Evolutionary conservation across 2,113 vertebrate genomes (phyloP).

Genomic region (Pteruthius melanotis): DNA sequence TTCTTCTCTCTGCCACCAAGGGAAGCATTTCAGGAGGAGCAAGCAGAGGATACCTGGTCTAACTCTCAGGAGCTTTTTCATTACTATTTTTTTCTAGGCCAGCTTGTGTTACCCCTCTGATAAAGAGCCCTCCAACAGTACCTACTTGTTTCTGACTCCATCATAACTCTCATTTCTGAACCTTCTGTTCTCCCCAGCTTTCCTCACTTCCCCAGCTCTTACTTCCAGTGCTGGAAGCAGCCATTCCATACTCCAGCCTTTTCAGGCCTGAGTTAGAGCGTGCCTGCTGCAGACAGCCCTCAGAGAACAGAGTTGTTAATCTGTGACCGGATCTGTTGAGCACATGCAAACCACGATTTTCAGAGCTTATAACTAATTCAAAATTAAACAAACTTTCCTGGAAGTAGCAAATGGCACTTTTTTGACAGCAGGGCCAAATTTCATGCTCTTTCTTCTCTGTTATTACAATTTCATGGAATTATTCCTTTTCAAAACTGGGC

Average conservation of each 20-base stretch:
- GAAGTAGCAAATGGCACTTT: constrained; percentile 11
- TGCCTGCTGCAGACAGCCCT: not conserved
- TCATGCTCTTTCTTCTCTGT: not conserved
- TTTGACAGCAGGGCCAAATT: not conserved
- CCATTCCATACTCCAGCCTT: not conserved
- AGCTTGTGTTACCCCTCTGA: not conserved
- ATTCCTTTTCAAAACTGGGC: constrained; percentile 10
- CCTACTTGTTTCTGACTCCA: not conserved
- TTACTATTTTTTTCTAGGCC: not conserved
- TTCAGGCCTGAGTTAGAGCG: not conserved
- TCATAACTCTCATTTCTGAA: not conserved
- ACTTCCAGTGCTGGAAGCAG: not conserved
- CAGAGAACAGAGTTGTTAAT: not conserved
- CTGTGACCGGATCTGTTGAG: not conserved
- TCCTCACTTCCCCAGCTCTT: not conserved
- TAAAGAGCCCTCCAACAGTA: not conserved
- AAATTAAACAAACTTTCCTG: constrained; percentile 37
- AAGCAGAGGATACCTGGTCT: not conserved
- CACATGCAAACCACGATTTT: not conserved
- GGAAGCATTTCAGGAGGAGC: not conserved
- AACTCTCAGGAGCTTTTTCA: fast-evolving
- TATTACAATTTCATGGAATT: constrained; percentile 11
- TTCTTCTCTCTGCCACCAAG: not conserved
- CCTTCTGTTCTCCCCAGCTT: not conserved
- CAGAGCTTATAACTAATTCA: not conserved